Percentiles rank a stretch among this genome's conserved stretches.
phyloP scores from a whole-genome alignment of 1,140 invertebrate genomes.

The Telenomus remus region DNA sequence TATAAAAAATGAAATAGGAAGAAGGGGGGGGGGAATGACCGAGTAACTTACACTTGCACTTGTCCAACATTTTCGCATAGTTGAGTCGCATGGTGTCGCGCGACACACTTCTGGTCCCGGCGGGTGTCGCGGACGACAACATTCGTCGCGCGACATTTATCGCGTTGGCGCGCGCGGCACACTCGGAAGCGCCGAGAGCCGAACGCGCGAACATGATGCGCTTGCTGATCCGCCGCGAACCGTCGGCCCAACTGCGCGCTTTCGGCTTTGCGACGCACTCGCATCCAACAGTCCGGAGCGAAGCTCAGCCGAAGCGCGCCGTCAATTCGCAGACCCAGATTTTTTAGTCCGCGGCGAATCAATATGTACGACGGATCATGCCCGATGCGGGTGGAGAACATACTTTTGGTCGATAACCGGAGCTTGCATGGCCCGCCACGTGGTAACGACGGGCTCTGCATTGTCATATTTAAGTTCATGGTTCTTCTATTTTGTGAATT shows the following conservation, averaged over 20 bases:
- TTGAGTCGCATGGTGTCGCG: slow-evolving; percentile 66
- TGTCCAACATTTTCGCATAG: slow-evolving; percentile 66
- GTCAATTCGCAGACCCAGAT: slow-evolving; percentile 46
- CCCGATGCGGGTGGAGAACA: slow-evolving; percentile 2
- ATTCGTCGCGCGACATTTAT: slow-evolving; percentile 55
- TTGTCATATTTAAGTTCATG: not conserved
- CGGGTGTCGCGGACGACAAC: slow-evolving; percentile 25
- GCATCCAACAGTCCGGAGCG: slow-evolving; percentile 1
- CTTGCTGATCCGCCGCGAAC: slow-evolving; percentile 13
- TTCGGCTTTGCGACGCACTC: slow-evolving; percentile 10
- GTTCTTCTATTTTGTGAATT: no score
- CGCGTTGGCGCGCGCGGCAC: slow-evolving; percentile 33
- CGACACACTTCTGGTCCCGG: slow-evolving; percentile 45
- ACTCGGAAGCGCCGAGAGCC: slow-evolving; percentile 33
- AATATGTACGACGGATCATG: slow-evolving; percentile 2
- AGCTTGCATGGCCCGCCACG: slow-evolving; percentile 5
- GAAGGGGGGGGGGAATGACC: not conserved
- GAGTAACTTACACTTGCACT: slow-evolving; percentile 71
- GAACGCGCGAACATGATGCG: slow-evolving; percentile 45
- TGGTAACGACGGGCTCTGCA: slow-evolving; percentile 33
- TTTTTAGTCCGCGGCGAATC: slow-evolving; percentile 48
- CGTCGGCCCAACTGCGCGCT: slow-evolving; percentile 25
- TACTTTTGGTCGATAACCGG: slow-evolving; percentile 16
- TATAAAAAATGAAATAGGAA: not conserved
- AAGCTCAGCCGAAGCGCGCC: slow-evolving; percentile 21